A percentile compares a stretch with the other conserved stretches of the same genome.
Conservation (phyloP, 1,140 invertebrate species). For the Eurosta solidaginis region DNA sequence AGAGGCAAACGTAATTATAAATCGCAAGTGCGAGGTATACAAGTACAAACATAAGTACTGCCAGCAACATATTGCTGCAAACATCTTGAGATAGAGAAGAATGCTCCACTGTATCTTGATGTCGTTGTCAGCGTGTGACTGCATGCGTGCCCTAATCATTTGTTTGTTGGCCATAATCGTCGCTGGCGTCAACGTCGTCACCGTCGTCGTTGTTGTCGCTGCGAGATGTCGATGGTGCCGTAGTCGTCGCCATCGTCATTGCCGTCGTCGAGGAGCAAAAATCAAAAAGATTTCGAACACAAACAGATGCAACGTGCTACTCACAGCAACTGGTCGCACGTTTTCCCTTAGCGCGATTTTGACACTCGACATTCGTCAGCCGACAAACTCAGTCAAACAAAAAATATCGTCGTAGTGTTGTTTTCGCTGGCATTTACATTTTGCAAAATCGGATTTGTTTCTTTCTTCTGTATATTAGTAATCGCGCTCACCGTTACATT, state of each 20-base stretch:
- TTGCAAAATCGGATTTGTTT: neutral
- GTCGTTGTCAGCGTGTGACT: neutral
- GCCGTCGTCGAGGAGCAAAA: conserved; percentile 34
- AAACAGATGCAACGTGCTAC: conserved; percentile 39
- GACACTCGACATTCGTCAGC: conserved; percentile 16
- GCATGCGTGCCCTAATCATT: conserved; percentile 16
- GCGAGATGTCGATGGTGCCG: neutral
- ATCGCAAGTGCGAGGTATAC: no score
- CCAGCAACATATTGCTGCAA: no score
- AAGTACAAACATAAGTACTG: no score
- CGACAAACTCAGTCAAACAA: neutral
- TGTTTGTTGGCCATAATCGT: conserved; percentile 14
- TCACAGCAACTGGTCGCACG: conserved; percentile 33
- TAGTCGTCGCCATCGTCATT: neutral
- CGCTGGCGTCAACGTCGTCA: neutral
- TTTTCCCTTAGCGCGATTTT: conserved; percentile 15
- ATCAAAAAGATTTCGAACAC: conserved; percentile 38
- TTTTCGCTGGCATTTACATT: neutral
- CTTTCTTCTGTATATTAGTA: neutral
- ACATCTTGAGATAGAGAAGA: neutral
- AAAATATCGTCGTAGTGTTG: neutral
- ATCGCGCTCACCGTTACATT: neutral
- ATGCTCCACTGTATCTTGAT: neutral
- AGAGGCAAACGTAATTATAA: no score
- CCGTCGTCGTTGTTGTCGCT: conserved; percentile 11